Base-by-base conservation (phyloP, 1,140 invertebrate species). In the Drosophila ironensis region DNA sequence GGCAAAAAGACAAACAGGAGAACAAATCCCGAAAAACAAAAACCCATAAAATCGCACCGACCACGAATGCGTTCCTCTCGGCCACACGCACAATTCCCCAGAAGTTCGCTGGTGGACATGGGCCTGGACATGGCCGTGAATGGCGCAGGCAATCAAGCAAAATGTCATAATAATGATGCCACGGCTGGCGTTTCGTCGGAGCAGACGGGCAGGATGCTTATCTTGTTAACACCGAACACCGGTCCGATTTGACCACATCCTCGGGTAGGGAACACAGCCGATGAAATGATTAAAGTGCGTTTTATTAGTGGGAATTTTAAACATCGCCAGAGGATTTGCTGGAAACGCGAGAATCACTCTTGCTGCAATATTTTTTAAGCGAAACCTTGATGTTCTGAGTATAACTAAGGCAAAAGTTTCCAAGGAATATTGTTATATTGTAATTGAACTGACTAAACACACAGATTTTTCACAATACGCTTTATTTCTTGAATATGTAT, bases 91-190 rank as follows among this genome's bases (percentile, higher is more conserved):
- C 75, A 87, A 81, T 77, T 76, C 81, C 12, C 17, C 46, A 57
- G 82, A 87, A 87, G 54, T 75, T 71, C 73, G 45, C 48, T 27
- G 54, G 19, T 40, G 41, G 59, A 54, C 64, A 80, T 56, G 69
- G 57, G 59, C 51, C 16, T 40, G 41, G 59, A 54, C 64, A 80
- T 56, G 69, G 57, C 66, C 51, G 40, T 42, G 53, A 66, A 70
- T 60, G 56, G 64, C 51, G 37, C 64, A 48, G 52, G 51, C 73
- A 86, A 86, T 84, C 78, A 74, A 78, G 54, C 80, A 67, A 78
- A 87, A 87, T 87, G 82, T 82, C 82, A 87, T 82, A 82, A 87
- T 87, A 87, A 87, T 87, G 82, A 87, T 82, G n/a, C n/a, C n/a
- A n/a, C n/a, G n/a, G n/a, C n/a, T n/a, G 82, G 82, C 82, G 82